Conservation (phyloP, 2,797 vertebrate genomes). For the Luscinia luscinia region DNA sequence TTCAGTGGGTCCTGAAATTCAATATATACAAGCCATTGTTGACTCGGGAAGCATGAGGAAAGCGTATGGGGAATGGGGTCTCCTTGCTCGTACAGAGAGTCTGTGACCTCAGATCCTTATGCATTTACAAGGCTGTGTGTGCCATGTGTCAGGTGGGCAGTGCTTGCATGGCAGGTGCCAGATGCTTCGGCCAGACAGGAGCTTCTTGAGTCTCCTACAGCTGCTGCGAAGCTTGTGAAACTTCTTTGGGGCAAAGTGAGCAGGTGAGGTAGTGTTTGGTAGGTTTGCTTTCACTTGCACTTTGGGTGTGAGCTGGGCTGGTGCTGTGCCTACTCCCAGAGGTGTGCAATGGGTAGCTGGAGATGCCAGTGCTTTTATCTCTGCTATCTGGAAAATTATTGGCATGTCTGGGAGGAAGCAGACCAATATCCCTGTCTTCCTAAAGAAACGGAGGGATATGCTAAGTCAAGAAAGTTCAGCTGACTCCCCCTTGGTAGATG, state of each 20-base stretch:
- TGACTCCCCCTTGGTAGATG: background rate
- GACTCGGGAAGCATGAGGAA: background rate
- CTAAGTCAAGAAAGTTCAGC: background rate
- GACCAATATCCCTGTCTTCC: background rate
- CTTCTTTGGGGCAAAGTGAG: background rate
- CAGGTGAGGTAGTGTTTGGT: background rate
- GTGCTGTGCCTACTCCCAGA: background rate
- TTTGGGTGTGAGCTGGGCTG: background rate
- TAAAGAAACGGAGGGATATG: background rate
- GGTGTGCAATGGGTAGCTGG: background rate
- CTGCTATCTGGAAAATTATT: background rate
- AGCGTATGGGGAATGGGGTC: background rate
- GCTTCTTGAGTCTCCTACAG: background rate
- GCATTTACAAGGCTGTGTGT: background rate
- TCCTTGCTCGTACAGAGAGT: background rate
- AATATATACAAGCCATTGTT: background rate
- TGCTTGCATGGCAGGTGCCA: background rate
- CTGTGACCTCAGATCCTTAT: background rate
- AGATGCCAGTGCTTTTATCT: background rate
- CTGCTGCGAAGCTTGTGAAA: background rate
- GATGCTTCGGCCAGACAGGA: background rate
- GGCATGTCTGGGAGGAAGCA: background rate
- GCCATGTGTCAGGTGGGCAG: rapidly evolving
- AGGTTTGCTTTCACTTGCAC: background rate
- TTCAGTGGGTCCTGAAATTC: background rate